Conservation (phyloP, 2,113 vertebrate species). For the Pomatostomus ruficeps region DNA sequence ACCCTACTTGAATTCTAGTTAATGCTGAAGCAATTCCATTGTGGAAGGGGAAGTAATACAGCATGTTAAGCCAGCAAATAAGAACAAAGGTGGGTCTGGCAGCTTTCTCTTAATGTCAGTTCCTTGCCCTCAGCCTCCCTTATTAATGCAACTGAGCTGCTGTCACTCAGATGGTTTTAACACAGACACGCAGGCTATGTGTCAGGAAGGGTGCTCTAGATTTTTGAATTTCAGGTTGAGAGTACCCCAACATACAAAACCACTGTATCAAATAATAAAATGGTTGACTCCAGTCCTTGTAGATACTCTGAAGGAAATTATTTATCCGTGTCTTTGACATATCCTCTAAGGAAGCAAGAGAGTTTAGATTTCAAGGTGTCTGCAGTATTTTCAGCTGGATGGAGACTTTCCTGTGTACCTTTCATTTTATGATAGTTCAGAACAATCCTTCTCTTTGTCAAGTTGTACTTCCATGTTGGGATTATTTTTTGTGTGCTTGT, state of each 20-base stretch:
- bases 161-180: not conserved
- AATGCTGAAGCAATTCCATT: not conserved
- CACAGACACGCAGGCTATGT: not conserved
- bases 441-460: not conserved
- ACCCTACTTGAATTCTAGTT: not conserved
- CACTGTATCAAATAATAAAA: not conserved
- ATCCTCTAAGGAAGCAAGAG: not conserved
- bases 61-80: slow-evolving; percentile 8
- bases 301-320: not conserved
- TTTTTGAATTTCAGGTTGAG: not conserved
- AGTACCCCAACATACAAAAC: not conserved
- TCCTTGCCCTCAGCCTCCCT: slow-evolving; percentile 13
- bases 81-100: slow-evolving; percentile 12
- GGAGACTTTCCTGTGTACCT: not conserved
- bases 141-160: slow-evolving; percentile 16
- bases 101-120: not conserved
- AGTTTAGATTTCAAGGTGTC: not conserved
- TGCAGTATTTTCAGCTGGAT: not conserved
- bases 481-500: not conserved
- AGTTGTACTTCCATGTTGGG: not conserved
- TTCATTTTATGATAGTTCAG: not conserved
- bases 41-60: not conserved
- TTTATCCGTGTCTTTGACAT: not conserved
- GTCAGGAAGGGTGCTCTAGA: not conserved
- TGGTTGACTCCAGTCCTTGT: not conserved